A percentile compares a stretch with the other conserved stretches of the same genome.
phyloP scores from a whole-genome alignment of 2,797 vertebrate species.

The Oryzias sinensis region DNA sequence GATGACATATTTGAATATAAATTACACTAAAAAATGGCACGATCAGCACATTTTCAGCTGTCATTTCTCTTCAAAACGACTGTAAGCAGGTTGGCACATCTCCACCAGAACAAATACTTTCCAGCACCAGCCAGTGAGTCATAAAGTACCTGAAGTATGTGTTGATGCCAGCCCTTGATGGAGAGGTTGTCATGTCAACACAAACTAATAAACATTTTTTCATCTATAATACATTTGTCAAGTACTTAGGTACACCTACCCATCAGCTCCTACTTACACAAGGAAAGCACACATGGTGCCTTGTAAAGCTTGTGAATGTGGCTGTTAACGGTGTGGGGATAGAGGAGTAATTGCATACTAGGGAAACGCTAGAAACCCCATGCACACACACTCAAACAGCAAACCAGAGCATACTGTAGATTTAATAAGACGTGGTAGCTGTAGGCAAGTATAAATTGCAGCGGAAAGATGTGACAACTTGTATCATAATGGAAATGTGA shows the following conservation, averaged over 20 bases:
- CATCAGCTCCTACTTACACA: slow-evolving; percentile 45
- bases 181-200: slow-evolving; percentile 63
- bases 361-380: slow-evolving; percentile 37
- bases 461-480: slow-evolving; percentile 72
- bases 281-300: slow-evolving; percentile 28
- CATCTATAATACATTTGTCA: slow-evolving; percentile 62
- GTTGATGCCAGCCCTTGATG: slow-evolving; percentile 46
- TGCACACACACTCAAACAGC: slow-evolving; percentile 21
- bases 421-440: slow-evolving; percentile 68
- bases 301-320: slow-evolving; percentile 45
- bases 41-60: too few species aligned
- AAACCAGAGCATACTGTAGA: slow-evolving; percentile 48
- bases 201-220: slow-evolving; percentile 66
- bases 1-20: slow-evolving; percentile 33
- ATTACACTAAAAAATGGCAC: too few species aligned
- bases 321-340: slow-evolving; percentile 42
- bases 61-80: too few species aligned
- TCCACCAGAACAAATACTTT: slow-evolving; percentile 3
- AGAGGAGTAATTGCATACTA: slow-evolving; percentile 44
- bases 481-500: slow-evolving; percentile 72
- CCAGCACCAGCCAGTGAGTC: slow-evolving; percentile 43
- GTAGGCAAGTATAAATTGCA: slow-evolving; percentile 70
- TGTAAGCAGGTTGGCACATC: slow-evolving; percentile 7
- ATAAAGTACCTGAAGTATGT: slow-evolving; percentile 41
- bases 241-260: slow-evolving; percentile 47